Conservation (phyloP, 2,888 invertebrate species). For the Julus scandinavius region DNA sequence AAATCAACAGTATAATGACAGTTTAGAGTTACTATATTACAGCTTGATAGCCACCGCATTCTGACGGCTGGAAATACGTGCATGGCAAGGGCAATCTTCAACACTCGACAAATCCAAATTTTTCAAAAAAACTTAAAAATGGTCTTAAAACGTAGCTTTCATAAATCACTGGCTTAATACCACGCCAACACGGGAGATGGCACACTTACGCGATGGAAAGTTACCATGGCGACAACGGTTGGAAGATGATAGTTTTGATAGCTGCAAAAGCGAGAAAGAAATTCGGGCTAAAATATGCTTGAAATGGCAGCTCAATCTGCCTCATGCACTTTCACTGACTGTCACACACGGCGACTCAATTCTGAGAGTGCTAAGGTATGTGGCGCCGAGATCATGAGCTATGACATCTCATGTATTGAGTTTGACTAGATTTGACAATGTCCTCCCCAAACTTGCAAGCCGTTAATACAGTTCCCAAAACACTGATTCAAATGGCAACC, state of each 20-base stretch:
- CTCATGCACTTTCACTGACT: not conserved
- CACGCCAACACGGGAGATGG: not conserved
- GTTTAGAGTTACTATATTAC: not conserved
- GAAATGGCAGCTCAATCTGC: not conserved
- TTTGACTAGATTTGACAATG: conserved; percentile 14
- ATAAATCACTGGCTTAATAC: not conserved
- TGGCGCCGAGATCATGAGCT: not conserved
- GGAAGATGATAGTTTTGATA: conserved; percentile 32
- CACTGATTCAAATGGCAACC: not conserved
- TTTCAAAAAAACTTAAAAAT: not conserved
- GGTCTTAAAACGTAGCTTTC: not conserved
- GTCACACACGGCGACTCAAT: not conserved
- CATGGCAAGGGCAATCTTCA: not conserved
- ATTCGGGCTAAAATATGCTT: conserved; percentile 1
- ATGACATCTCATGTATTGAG: not conserved
- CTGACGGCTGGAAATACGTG: not conserved
- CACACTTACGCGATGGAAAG: not conserved
- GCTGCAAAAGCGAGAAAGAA: not conserved
- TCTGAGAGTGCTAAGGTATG: not conserved
- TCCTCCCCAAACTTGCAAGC: not conserved
- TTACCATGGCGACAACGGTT: not conserved
- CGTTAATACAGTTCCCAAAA: not conserved
- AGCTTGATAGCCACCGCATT: not conserved
- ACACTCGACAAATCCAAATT: not conserved
- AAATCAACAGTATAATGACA: too few relatives aligned